phyloP scores from a whole-genome alignment of 2,888 invertebrate species.

The Pristionchus fissidentatus region DNA sequence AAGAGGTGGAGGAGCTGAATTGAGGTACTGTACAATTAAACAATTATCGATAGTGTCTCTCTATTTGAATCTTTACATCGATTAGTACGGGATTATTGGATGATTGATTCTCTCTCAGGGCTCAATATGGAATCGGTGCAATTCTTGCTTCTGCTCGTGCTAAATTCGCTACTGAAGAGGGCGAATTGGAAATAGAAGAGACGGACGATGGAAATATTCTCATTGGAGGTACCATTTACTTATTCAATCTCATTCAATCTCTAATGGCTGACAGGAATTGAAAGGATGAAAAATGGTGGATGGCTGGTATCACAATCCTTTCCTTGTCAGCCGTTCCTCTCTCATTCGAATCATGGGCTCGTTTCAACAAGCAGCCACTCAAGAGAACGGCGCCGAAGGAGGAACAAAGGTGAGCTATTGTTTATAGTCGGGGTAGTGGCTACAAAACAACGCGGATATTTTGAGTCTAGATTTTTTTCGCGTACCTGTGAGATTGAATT shows the following conservation, averaged over 20 bases:
- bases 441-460: not conserved
- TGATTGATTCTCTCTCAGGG: not conserved
- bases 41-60: no score
- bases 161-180: constrained; percentile 47
- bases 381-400: constrained; percentile 15
- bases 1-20: constrained; percentile 41
- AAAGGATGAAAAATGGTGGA: not conserved
- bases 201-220: constrained; percentile 28
- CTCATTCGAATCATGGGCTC: constrained; percentile 65
- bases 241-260: not conserved
- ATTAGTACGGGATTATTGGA: not conserved
- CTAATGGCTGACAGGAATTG: not conserved
- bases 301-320: not conserved
- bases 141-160: constrained; percentile 40
- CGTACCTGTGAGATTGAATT: not conserved
- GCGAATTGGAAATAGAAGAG: constrained; percentile 47
- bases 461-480: not conserved
- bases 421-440: not conserved
- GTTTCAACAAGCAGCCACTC: constrained; percentile 17
- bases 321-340: constrained; percentile 54
- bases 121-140: constrained; percentile 19
- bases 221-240: constrained; percentile 38
- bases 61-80: not conserved
- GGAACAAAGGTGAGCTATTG: not conserved
- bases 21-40: not conserved